These are phyloP conservation scores for Cossypha caffra DNA, from an alignment of 2,797 vertebrate genomes.

Conservation along the genomic window DNA sequence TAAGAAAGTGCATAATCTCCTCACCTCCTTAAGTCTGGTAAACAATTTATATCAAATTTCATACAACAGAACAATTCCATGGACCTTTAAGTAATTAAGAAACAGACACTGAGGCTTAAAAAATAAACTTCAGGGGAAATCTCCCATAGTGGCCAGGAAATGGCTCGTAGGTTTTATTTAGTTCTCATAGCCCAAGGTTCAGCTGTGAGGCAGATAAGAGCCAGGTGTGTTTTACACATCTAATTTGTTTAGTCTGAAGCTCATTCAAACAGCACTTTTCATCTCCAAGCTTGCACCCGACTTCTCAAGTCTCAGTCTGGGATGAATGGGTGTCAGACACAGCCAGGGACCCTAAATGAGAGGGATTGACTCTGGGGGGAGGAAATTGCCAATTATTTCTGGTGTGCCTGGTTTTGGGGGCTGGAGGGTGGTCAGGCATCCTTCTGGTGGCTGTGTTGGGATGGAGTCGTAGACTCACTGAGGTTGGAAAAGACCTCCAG, in stretches of 20 bases:
- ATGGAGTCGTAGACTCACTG: neutral
- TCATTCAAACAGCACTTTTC: conserved; percentile 68
- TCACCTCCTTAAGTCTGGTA: conserved; percentile 72
- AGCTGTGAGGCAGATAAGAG: conserved; percentile 84
- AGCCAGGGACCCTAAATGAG: neutral
- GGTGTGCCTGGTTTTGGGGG: neutral
- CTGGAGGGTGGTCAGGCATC: no score
- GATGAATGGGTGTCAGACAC: neutral
- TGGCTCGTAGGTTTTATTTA: conserved; percentile 71
- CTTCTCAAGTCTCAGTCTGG: neutral
- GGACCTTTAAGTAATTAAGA: conserved; percentile 70
- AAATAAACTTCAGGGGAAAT: conserved; percentile 76
- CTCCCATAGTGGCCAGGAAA: conserved; percentile 73
- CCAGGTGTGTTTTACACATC: conserved; percentile 87
- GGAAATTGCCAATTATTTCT: conserved; percentile 21
- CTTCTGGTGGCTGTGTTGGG: neutral
- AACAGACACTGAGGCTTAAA: conserved; percentile 67
- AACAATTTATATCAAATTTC: conserved; percentile 84
- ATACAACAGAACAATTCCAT: conserved; percentile 74
- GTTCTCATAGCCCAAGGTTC: conserved; percentile 70
- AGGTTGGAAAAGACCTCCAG: neutral
- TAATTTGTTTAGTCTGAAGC: conserved; percentile 89
- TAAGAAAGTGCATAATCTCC: conserved; percentile 68
- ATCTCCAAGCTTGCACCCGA: neutral
- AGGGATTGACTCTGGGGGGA: neutral